Base-by-base conservation (phyloP, 2,888 invertebrate genomes). In the Himalopsyche anomala region DNA sequence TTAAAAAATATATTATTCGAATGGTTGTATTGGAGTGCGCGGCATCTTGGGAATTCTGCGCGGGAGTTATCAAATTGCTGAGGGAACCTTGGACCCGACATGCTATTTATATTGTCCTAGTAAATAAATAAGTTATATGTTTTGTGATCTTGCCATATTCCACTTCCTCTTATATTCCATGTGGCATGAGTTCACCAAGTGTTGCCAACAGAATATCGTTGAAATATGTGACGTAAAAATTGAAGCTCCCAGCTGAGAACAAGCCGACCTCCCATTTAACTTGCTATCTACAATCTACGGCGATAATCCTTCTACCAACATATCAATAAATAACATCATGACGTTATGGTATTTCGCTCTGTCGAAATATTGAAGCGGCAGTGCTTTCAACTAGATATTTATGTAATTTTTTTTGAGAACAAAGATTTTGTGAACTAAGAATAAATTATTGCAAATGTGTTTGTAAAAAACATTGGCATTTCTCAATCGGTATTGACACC, bases 151-250 rank as follows among this genome's bases (percentile, higher is more conserved):
- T n/a, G 28, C 62, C 62, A 19, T 62, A 62, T 62, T 56, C 62
- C 62, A 62, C 19, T 62, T 19, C 62, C 15, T 8, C 19, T 62
- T 19, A 19, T 19, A 19, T 19, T 62, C 6, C 28, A 5, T 11
- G 19, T 2, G 6, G 19, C 28, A 9, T 19, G 28, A 62, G 19
- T 62, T 62, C 28, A 19, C 4, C 6, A 51, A 62, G 62, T 62
- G 62, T 62, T 62, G 62, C 19, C 62, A 62, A 19, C 62, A 8
- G 62, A 62, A 19, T 28, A 62, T 19, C 62, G 62, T 62, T 62
- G 62, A 62, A 62, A 62, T 62, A 62, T 62, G 62, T 62, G 62
- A 62, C 62, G 62, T 62, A 62, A 62, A 62, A 19, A 62, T 62
- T 19, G 28, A 62, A 62, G 62, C 62, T 62, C 62, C 62, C 62